Conservation (phyloP, 2,797 vertebrate species). For the Perdix hodgsoniae region DNA sequence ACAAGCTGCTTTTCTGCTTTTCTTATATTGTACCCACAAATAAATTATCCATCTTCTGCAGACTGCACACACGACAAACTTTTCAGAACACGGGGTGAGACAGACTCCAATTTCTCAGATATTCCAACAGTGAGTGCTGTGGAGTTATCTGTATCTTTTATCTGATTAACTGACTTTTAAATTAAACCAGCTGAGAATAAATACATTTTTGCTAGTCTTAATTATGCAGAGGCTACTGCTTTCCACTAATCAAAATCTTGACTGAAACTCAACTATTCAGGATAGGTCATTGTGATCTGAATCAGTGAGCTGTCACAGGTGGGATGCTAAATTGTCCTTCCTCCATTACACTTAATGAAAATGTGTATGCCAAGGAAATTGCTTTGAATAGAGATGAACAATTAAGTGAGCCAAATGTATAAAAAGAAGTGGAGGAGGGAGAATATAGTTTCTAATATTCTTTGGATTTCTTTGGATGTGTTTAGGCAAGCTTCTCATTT, state of each 20-base stretch:
- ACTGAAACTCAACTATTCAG: conserved; percentile 60
- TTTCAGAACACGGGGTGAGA: conserved; percentile 1
- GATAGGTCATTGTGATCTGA: conserved; percentile 62
- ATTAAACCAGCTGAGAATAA: conserved; percentile 51
- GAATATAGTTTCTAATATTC: background rate
- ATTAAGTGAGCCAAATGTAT: conserved; percentile 27
- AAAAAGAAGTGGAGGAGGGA: background rate
- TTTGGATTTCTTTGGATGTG: background rate
- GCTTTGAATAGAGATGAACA: conserved; percentile 49
- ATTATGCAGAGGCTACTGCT: conserved; percentile 54
- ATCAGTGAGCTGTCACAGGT: conserved; percentile 67
- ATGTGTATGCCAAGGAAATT: conserved; percentile 27
- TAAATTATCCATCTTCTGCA: background rate
- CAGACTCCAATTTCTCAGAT: conserved; percentile 13
- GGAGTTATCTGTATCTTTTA: background rate
- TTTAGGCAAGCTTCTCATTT: conserved; percentile 18
- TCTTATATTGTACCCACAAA: background rate
- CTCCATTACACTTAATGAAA: conserved; percentile 72
- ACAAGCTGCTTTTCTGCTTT: conserved; percentile 28
- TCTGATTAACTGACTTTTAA: conserved; percentile 62
- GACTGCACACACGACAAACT: background rate
- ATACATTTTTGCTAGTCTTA: conserved; percentile 40
- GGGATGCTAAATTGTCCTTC: conserved; percentile 64
- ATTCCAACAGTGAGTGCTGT: background rate
- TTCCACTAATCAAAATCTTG: conserved; percentile 65